phyloP scores from a whole-genome alignment of 2,888 invertebrate genomes.

The Enoplolaimus lenunculus region DNA sequence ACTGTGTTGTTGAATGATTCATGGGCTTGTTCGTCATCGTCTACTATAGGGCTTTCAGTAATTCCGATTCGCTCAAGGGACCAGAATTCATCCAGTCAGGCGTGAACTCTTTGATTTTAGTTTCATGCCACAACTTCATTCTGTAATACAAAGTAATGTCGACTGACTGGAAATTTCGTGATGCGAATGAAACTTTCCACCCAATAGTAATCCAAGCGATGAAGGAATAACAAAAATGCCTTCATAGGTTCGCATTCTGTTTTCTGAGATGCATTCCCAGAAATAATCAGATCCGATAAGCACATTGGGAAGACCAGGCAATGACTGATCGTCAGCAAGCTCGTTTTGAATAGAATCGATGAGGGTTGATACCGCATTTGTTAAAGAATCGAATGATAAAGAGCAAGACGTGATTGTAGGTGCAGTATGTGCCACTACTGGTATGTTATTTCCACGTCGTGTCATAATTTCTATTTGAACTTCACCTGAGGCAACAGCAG shows the following conservation, averaged over 20 bases:
- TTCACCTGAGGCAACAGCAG: background rate
- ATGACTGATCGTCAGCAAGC: background rate
- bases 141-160: background rate
- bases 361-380: background rate
- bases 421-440: conserved; percentile 5
- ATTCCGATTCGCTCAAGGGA: conserved; percentile 14
- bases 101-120: conserved; percentile 1
- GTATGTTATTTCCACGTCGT: background rate
- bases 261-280: background rate
- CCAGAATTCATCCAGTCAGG: conserved; percentile 11
- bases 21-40: conserved; percentile 10
- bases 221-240: conserved; percentile 8
- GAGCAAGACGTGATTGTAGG: background rate
- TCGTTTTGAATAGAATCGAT: background rate
- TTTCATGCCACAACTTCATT: background rate
- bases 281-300: conserved; percentile 12
- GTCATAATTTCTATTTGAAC: background rate
- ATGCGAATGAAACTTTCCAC: background rate
- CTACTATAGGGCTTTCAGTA: background rate
- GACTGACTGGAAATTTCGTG: background rate
- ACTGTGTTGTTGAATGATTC: conserved; percentile 6
- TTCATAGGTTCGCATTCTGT: background rate
- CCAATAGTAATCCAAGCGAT: background rate
- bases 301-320: background rate
- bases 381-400: background rate